Evolutionary conservation across 2,888 invertebrate genomes (phyloP).

Genomic region (Drosophila nigritarsus): DNA sequence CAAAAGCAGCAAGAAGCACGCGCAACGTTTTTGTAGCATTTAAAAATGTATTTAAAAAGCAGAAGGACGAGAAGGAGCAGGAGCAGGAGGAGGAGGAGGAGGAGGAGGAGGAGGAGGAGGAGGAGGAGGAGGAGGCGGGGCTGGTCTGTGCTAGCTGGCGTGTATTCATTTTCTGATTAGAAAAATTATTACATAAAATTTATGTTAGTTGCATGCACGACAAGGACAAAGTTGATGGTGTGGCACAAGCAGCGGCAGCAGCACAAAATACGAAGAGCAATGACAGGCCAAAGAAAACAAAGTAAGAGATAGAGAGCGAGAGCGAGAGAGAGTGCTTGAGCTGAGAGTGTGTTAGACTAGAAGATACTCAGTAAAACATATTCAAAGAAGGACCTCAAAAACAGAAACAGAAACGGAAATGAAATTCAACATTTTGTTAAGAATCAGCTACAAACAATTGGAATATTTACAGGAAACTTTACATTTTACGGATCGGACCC

Average conservation of each 20-base stretch:
- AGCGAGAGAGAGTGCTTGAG: neutral
- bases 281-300: neutral
- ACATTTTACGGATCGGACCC: neutral
- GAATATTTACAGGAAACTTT: neutral
- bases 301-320: too few relatives aligned
- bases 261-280: neutral
- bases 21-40: slow-evolving; percentile 60
- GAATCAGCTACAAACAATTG: neutral
- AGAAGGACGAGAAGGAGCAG: neutral
- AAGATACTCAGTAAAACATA: neutral
- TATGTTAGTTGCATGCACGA: slow-evolving; percentile 69
- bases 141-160: slow-evolving; percentile 3
- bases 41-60: slow-evolving; percentile 73
- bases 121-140: neutral
- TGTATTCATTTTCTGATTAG: slow-evolving; percentile 75
- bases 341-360: neutral
- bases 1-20: slow-evolving; percentile 47
- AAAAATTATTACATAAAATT: slow-evolving; percentile 78
- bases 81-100: neutral
- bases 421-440: neutral
- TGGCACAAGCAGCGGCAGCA: slow-evolving; percentile 7
- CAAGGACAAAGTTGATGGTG: slow-evolving; percentile 55
- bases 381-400: neutral
- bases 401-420: neutral
- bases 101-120: neutral